Evolutionary conservation across 2,888 invertebrate genomes (phyloP), one percentile per base, ranked within the genome.

Genomic region (Orthosia gothica): DNA sequence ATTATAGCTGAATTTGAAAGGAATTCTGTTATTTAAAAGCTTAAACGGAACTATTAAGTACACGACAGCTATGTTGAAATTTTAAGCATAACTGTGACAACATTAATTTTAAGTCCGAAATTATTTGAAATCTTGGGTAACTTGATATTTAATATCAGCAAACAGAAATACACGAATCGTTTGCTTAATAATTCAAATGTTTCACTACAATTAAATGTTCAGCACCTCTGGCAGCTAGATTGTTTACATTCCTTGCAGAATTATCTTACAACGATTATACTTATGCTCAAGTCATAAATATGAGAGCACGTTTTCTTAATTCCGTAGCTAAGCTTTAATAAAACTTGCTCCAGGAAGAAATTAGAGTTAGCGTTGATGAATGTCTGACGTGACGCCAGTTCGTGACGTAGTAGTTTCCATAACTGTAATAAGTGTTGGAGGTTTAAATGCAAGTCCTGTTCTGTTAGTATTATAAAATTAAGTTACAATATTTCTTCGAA

Each of bases 371-470:
- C 83, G 89, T 87, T 92, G 93, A 94, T 91, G 90, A 91, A 94
- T 93, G 91, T 86, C 83, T 89, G 89, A 91, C 93, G 91, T 93
- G 92, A 91, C 83, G 83, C 82, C 68, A 68, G 87, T 85, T 91
- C 92, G 91, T 91, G 93, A 84, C 79, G 89, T 82, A 79, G 89
- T 91, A 88, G 89, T 90, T 91, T 89, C 83, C 66, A 32, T 81
- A 83, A 78, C 85, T 78, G 85, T 76, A 52, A 18, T 68, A 47
- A 82, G 70, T 66, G 62, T 70, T 76, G 12, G 66, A 54, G 54
- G 64, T 61, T 74, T 80, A 79, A 63, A 67, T 71, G 65, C 49
- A 62, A 81, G 64, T 58, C 15, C 13, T 50, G 55, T 32, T 59
- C 13, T 50, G 55, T 32, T 59, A 40, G 66, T 52, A 18, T 11